These are phyloP conservation scores for human DNA, from an alignment of 2,113 vertebrate genomes.

Conservation along the genomic window DNA sequence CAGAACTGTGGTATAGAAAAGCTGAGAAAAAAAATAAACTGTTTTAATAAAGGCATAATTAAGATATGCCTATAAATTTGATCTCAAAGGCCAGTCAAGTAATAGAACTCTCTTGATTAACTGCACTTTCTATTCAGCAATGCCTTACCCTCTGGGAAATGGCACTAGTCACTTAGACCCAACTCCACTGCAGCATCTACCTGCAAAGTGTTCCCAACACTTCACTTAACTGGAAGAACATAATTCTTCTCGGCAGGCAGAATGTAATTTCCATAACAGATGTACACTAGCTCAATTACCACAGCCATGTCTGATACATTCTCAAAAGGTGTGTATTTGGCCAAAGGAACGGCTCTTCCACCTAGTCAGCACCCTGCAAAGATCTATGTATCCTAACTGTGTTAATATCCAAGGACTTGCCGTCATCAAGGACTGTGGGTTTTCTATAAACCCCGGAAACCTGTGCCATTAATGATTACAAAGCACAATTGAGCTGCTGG, in stretches of 20 bases:
- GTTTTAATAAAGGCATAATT: slow-evolving; percentile 6
- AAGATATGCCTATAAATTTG: slow-evolving; percentile 28
- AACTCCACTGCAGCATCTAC: background rate
- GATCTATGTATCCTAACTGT: background rate
- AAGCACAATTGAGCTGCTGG: slow-evolving; percentile 41
- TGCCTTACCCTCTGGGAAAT: background rate
- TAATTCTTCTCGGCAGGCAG: background rate
- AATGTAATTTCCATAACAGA: background rate
- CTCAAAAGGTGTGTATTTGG: background rate
- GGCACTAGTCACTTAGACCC: background rate
- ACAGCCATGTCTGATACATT: background rate
- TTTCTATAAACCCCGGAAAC: slow-evolving; percentile 41
- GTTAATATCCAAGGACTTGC: background rate
- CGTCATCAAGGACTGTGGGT: background rate
- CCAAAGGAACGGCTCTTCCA: background rate
- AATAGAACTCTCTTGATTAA: background rate
- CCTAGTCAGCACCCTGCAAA: background rate
- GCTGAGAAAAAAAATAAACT: slow-evolving; percentile 80
- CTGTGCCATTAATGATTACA: slow-evolving; percentile 42
- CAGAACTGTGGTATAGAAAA: slow-evolving; percentile 90
- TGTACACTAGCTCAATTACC: background rate
- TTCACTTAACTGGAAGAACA: background rate
- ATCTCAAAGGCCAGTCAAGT: slow-evolving; percentile 38
- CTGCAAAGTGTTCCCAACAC: background rate
- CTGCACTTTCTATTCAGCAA: background rate